phyloP scores from a whole-genome alignment of 2,888 invertebrate genomes.

The Lacanobia oleracea region DNA sequence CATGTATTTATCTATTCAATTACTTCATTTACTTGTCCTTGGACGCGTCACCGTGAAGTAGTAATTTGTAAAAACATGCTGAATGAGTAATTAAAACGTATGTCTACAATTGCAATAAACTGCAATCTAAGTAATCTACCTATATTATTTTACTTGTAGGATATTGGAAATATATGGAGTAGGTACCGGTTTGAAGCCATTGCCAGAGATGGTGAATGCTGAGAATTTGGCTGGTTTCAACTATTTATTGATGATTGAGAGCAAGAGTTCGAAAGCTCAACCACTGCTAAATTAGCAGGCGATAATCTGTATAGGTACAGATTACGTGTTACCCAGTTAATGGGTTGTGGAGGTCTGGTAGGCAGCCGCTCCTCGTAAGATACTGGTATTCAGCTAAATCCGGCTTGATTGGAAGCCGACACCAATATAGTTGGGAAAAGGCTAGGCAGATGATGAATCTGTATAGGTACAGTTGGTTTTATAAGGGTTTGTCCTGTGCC shows the following conservation, averaged over 20 bases:
- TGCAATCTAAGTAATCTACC: neutral
- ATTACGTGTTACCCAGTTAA: too few relatives aligned
- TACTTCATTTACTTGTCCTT: slow-evolving; percentile 20
- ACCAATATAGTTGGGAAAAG: too few relatives aligned
- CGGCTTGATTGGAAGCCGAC: too few relatives aligned
- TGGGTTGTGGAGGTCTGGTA: too few relatives aligned
- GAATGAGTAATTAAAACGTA: slow-evolving; percentile 18
- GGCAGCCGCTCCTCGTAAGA: too few relatives aligned
- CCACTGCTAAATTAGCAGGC: neutral
- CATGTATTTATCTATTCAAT: slow-evolving; percentile 21
- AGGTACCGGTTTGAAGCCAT: neutral
- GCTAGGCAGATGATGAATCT: too few relatives aligned
- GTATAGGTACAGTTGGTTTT: neutral
- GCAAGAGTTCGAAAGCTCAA: neutral
- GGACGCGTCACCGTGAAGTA: slow-evolving; percentile 21
- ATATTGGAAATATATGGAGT: neutral
- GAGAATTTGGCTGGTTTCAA: neutral
- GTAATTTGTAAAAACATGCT: slow-evolving; percentile 11
- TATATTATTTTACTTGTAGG: neutral
- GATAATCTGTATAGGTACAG: neutral
- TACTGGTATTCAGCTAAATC: too few relatives aligned
- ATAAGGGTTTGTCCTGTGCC: too few relatives aligned
- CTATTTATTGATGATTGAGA: neutral
- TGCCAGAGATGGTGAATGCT: neutral
- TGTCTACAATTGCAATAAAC: neutral